Percentiles rank a stretch among this genome's conserved stretches.
Conservation (phyloP, 2,113 vertebrate genomes). For the Probosciger aterrimus region DNA sequence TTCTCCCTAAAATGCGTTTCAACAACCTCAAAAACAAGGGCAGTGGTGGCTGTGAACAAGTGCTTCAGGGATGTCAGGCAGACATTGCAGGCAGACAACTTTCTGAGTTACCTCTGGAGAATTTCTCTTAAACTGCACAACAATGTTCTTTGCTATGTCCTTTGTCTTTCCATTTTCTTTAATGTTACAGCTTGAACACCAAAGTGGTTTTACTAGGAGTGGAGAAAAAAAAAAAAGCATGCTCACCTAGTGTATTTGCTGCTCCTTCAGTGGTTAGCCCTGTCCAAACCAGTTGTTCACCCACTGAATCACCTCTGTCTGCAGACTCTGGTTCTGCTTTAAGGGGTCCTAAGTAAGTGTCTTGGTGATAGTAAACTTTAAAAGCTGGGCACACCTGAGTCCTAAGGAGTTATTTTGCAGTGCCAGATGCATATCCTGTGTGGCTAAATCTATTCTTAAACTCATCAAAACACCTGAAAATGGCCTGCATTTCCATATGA, state of each 20-base stretch:
- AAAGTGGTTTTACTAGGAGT: background rate
- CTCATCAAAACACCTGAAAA: background rate
- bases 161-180: background rate
- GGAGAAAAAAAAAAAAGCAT: background rate
- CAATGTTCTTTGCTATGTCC: background rate
- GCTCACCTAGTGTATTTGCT: background rate
- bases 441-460: background rate
- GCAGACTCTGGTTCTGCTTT: background rate
- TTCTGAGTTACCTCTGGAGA: background rate
- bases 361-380: background rate
- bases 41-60: background rate
- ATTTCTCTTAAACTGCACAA: background rate
- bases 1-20: background rate
- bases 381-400: background rate
- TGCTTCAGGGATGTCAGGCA: background rate
- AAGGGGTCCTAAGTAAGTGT: accelerated
- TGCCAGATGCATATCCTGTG: background rate
- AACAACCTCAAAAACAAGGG: background rate
- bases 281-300: background rate
- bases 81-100: background rate
- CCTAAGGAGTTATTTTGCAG: background rate
- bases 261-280: background rate
- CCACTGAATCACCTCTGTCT: background rate
- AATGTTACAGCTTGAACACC: background rate
- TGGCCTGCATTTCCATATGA: background rate